Conservation (phyloP, 2,797 vertebrate species). For the Monodelphis domestica region DNA sequence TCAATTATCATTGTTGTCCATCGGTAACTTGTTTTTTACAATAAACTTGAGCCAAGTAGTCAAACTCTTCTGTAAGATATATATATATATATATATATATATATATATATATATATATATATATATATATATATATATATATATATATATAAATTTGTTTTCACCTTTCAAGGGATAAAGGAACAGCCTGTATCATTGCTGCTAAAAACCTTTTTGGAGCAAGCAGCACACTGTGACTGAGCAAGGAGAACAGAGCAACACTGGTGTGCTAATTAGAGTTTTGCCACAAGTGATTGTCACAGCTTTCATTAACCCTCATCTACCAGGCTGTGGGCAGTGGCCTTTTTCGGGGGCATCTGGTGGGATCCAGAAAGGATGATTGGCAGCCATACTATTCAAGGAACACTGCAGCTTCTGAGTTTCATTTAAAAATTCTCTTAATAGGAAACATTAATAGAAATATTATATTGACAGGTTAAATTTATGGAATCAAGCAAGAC, state of each 20-base stretch:
- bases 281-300: constrained; percentile 78
- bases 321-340: constrained; percentile 71
- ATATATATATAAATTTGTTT: no score
- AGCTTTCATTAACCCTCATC: constrained; percentile 61
- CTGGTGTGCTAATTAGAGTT: constrained; percentile 80
- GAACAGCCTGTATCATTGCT: constrained; percentile 72
- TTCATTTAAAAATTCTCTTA: background rate
- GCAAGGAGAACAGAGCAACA: constrained; percentile 67
- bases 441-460: background rate
- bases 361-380: constrained; percentile 68
- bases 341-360: constrained; percentile 80
- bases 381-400: background rate
- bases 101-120: no score
- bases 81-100: no score
- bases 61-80: constrained; percentile 45
- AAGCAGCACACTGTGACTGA: constrained; percentile 72
- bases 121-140: no score
- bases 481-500: background rate
- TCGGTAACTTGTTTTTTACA: constrained; percentile 41
- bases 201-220: constrained; percentile 72
- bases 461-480: background rate
- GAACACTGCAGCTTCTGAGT: background rate
- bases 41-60: constrained; percentile 52
- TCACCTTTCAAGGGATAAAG: constrained; percentile 77
- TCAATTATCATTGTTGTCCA: constrained; percentile 25